These are phyloP conservation scores for Isoperla grammatica DNA, from an alignment of 2,888 invertebrate genomes.

Conservation along the genomic window DNA sequence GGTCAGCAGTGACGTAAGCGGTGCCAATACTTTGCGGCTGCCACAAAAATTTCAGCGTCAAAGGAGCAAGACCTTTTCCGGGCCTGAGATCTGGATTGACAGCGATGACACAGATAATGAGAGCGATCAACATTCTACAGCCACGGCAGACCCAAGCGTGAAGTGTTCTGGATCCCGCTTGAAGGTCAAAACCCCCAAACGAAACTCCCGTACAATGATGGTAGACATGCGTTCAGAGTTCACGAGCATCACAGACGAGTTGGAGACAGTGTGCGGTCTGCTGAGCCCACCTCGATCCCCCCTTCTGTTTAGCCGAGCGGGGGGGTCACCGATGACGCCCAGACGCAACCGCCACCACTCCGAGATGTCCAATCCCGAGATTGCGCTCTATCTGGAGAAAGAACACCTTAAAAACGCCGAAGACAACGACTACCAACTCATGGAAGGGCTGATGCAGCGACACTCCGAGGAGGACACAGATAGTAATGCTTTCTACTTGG, in stretches of 20 bases:
- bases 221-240: slow-evolving; percentile 84
- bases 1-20: slow-evolving; percentile 24
- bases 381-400: slow-evolving; percentile 77
- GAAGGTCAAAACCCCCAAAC: too few relatives aligned
- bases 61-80: slow-evolving; percentile 75
- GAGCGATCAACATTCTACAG: slow-evolving; percentile 37
- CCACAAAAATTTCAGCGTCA: slow-evolving; percentile 47
- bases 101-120: slow-evolving; percentile 29
- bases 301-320: slow-evolving; percentile 57
- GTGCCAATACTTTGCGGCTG: slow-evolving; percentile 18
- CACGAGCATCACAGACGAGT: slow-evolving; percentile 87
- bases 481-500: slow-evolving; percentile 38
- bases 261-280: slow-evolving; percentile 79
- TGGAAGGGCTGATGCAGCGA: slow-evolving; percentile 83
- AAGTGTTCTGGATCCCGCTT: too few relatives aligned
- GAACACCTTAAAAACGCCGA: slow-evolving; percentile 85
- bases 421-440: slow-evolving; percentile 84
- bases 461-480: slow-evolving; percentile 42
- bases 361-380: slow-evolving; percentile 81
- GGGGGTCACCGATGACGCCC: slow-evolving; percentile 37
- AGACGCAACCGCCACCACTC: slow-evolving; percentile 56
- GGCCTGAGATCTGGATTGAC: slow-evolving; percentile 55
- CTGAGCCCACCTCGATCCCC: slow-evolving; percentile 61
- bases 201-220: slow-evolving; percentile 58
- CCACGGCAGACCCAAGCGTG: slow-evolving; percentile 45